A percentile compares a stretch with the other conserved stretches of the same genome.
phyloP scores from a whole-genome alignment of 2,797 vertebrate genomes.

The Acrocephalus scirpaceus region DNA sequence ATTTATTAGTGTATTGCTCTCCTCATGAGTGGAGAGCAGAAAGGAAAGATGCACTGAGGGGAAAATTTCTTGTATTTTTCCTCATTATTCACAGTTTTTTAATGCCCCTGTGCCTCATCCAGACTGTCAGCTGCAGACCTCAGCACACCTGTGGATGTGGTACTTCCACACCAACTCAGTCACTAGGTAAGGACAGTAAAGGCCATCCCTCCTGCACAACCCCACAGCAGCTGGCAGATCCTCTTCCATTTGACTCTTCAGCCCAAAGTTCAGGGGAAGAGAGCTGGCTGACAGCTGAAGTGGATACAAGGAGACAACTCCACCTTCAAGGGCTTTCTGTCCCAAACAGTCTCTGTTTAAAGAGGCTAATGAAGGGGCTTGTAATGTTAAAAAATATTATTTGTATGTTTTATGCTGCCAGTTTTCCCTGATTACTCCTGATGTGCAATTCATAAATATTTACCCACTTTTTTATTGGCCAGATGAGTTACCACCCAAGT shows the following conservation, averaged over 20 bases:
- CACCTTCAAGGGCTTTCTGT: neutral
- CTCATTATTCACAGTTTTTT: neutral
- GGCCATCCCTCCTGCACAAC: neutral
- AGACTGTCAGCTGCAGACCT: neutral
- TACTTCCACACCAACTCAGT: neutral
- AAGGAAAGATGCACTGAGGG: neutral
- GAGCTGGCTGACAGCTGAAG: neutral
- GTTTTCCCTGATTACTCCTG: neutral
- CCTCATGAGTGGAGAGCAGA: neutral
- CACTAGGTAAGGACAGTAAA: neutral
- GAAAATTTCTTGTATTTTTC: neutral
- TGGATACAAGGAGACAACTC: neutral
- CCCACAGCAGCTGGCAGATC: neutral
- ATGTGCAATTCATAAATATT: neutral
- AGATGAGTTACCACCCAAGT: neutral
- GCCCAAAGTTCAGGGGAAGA: neutral
- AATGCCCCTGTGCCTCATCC: neutral
- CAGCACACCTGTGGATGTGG: neutral
- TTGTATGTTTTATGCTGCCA: neutral
- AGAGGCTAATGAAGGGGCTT: neutral
- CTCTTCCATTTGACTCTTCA: neutral
- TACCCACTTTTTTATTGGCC: neutral
- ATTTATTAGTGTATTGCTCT: too few species aligned
- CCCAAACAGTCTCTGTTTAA: neutral
- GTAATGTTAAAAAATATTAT: neutral